These are phyloP conservation scores for Unio pictorum DNA, from an alignment of 2,888 invertebrate species.

Conservation along the genomic window DNA sequence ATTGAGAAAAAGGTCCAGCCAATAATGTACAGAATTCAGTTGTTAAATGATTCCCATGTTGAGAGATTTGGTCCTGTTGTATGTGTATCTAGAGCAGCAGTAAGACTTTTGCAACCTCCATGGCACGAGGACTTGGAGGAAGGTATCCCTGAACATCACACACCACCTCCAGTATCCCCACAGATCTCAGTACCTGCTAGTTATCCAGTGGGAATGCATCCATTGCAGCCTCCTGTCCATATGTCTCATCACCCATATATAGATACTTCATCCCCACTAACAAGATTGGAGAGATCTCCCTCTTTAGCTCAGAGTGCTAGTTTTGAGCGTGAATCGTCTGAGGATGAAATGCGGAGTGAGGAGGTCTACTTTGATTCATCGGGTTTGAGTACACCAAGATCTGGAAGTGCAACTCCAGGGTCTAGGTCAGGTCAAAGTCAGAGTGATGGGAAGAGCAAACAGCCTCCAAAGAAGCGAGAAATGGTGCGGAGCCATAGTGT, in stretches of 20 bases:
- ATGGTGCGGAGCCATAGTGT: constrained; percentile 64
- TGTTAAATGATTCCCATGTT: constrained; percentile 51
- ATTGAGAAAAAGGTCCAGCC: constrained; percentile 77
- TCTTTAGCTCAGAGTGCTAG: constrained; percentile 40
- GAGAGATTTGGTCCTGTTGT: constrained; percentile 29
- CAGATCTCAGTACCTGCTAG: too few relatives aligned
- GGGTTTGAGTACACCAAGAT: constrained; percentile 72
- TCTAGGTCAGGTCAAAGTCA: constrained; percentile 49
- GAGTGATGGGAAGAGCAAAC: constrained; percentile 43
- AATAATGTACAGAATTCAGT: constrained; percentile 80
- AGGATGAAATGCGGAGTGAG: constrained; percentile 64
- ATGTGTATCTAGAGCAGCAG: constrained; percentile 90
- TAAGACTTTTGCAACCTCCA: constrained; percentile 91
- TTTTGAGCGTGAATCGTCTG: constrained; percentile 57
- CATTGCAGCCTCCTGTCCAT: constrained; percentile 3
- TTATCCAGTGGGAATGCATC: too few relatives aligned
- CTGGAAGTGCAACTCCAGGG: constrained; percentile 88
- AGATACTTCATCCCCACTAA: constrained; percentile 22
- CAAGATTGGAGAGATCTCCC: constrained; percentile 31
- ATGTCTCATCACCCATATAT: constrained; percentile 20
- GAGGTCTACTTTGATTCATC: constrained; percentile 63
- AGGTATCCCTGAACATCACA: constrained; percentile 28
- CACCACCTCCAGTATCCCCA: constrained; percentile 32
- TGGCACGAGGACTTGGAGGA: constrained; percentile 94
- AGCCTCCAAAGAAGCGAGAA: constrained; percentile 63